Conservation (phyloP, 2,888 invertebrate genomes). For the Boloria euphrosyne region DNA sequence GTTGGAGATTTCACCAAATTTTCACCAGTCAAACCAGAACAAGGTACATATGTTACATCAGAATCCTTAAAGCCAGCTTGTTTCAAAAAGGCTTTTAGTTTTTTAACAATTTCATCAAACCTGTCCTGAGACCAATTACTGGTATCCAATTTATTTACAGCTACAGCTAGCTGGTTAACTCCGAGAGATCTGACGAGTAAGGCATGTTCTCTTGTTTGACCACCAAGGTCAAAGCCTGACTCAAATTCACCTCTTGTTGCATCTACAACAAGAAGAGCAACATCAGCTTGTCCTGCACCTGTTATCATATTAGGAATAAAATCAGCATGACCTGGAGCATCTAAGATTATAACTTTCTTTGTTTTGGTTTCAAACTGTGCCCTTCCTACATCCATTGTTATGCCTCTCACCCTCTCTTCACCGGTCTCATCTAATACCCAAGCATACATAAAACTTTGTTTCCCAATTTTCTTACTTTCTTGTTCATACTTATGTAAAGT, state of each 20-base stretch:
- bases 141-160: slow-evolving; percentile 98
- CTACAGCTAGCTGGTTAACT: slow-evolving; percentile 96
- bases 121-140: slow-evolving; percentile 95
- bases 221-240: slow-evolving; percentile 98
- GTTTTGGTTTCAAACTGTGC: slow-evolving; percentile 94
- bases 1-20: slow-evolving; percentile 89
- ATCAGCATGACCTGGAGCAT: slow-evolving; percentile 99
- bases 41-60: slow-evolving; percentile 95
- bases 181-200: slow-evolving; percentile 94
- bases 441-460: slow-evolving; percentile 98
- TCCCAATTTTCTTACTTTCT: slow-evolving; percentile 97
- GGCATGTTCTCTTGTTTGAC: slow-evolving; percentile 98
- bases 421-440: slow-evolving; percentile 99
- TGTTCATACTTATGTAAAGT: slow-evolving; percentile 98
- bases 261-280: slow-evolving; percentile 97
- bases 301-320: slow-evolving; percentile 99
- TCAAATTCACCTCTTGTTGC: slow-evolving; percentile 99
- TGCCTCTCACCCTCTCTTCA: slow-evolving; percentile 97
- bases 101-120: slow-evolving; percentile 93
- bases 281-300: slow-evolving; percentile 99
- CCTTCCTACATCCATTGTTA: slow-evolving; percentile 99
- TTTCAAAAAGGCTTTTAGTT: slow-evolving; percentile 91
- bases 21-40: slow-evolving; percentile 97
- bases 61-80: slow-evolving; percentile 95
- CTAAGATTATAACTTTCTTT: slow-evolving; percentile 92